Percentiles rank a stretch among this genome's conserved stretches.
These are phyloP conservation scores for Rhinichthys klamathensis DNA, from an alignment of 2,113 vertebrate species.

Conservation along the genomic window DNA sequence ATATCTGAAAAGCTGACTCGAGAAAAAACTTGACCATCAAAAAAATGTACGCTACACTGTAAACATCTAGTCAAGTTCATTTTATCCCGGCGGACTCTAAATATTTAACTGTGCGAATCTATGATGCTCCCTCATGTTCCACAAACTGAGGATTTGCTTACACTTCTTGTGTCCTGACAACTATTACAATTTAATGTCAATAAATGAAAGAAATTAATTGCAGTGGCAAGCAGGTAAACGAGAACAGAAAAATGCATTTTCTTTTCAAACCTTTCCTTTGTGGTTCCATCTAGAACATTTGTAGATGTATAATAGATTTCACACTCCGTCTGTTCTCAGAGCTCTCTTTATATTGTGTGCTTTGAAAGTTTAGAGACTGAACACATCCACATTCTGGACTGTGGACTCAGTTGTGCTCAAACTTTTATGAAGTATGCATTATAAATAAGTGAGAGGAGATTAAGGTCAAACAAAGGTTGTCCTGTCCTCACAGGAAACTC, in stretches of 20 bases:
- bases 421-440: slow-evolving; percentile 45
- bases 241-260: not conserved
- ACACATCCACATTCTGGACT: slow-evolving; percentile 14
- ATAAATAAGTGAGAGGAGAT: slow-evolving; percentile 36
- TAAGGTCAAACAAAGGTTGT: slow-evolving; percentile 9
- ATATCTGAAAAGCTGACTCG: not conserved
- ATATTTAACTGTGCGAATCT: not conserved
- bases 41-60: not conserved
- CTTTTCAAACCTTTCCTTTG: not conserved
- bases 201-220: not conserved
- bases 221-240: not conserved
- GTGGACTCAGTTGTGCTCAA: slow-evolving; percentile 25
- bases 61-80: not conserved
- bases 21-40: not conserved
- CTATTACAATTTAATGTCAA: too few relatives aligned
- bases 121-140: not conserved
- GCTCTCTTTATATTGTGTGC: not conserved
- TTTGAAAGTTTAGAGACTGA: not conserved
- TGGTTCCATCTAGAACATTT: not conserved
- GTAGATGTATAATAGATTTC: not conserved
- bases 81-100: not conserved
- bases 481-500: not conserved
- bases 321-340: not conserved
- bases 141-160: not conserved
- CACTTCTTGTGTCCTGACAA: not conserved